Evolutionary conservation across 2,797 vertebrate species (phyloP), one percentile per base, ranked within the genome.

Genomic region (Prionace glauca): DNA sequence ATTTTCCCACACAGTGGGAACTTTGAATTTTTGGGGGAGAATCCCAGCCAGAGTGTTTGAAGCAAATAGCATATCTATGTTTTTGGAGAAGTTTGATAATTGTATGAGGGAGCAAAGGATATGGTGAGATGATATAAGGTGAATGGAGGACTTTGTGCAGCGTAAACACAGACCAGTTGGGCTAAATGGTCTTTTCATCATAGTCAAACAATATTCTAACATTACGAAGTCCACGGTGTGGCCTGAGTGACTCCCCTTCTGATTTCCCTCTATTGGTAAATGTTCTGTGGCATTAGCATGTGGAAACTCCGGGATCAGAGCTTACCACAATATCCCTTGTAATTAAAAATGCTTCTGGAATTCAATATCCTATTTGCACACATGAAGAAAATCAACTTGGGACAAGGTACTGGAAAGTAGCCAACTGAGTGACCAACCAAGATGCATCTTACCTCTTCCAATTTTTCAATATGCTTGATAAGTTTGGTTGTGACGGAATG

Each of bases 401-500:
- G 12, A 90, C 60, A 62, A 65, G 62, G 7, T 36, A 36, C 32
- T 1, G 7, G 32, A 91, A 3, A 18, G n/a, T 67, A 36, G 62
- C 10, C 20, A 69, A 20, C 18, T n/a, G 20, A 92, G 32, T 16
- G 22, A 1, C 18, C 3, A 92, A 92, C n/a, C 41, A 84, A 24
- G 36, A 56, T 74, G 62, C n/a, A 11, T 96, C 97, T 97, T 98
- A 99, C 99, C 98, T 98, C 97, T 96, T 99, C 99, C 0, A 99
- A 98, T 95, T 97, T 98, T 29, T 98, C 98, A 96, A 99, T 97
- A 0, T 98, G 98, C 24, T 98, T 97, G 96, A 98, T 96, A 95
- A 99, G 98, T 96, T 98, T 99, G 71, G 97, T 98, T 62, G 98
- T 99, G 81, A 99, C 96, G 0, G 98, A 98, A 96, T 99, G 99